These are phyloP conservation scores for Leucopsar rothschildi DNA, from an alignment of 2,113 vertebrate genomes.

Conservation along the genomic window DNA sequence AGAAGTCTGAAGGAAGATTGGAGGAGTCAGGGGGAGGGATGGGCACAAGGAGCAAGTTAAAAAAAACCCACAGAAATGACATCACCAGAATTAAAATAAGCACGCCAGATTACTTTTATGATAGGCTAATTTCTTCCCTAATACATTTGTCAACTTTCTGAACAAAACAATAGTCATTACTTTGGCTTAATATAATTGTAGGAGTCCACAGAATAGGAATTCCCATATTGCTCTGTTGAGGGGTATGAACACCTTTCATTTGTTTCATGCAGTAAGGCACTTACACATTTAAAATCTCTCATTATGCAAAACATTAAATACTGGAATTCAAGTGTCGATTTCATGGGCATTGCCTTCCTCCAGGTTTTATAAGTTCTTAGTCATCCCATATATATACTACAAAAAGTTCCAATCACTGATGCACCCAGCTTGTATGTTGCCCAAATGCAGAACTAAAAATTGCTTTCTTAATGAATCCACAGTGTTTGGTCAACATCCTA, in stretches of 20 bases:
- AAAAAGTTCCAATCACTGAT: neutral
- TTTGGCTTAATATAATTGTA: neutral
- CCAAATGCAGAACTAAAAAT: neutral
- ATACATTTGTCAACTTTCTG: neutral
- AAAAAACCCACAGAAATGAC: neutral
- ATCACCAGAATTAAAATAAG: neutral
- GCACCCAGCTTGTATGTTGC: neutral
- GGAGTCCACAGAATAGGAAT: conserved; percentile 12
- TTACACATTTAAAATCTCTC: conserved; percentile 48
- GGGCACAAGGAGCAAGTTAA: neutral
- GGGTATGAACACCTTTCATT: neutral
- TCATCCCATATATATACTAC: neutral
- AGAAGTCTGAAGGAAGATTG: neutral
- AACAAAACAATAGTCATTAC: neutral
- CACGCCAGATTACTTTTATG: neutral
- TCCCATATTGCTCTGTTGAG: conserved; percentile 46
- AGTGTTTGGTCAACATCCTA: neutral
- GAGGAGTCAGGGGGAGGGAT: neutral
- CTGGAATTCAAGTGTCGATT: conserved; percentile 3
- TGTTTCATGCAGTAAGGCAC: conserved; percentile 72
- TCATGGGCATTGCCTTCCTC: neutral
- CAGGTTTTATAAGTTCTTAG: neutral
- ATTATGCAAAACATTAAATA: conserved; percentile 38
- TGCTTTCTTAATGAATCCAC: neutral
- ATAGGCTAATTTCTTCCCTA: neutral